A percentile compares a stretch with the other conserved stretches of the same genome.
Evolutionary conservation across 1,140 invertebrate genomes (phyloP).

Genomic region (Chrysoperla carnea): DNA sequence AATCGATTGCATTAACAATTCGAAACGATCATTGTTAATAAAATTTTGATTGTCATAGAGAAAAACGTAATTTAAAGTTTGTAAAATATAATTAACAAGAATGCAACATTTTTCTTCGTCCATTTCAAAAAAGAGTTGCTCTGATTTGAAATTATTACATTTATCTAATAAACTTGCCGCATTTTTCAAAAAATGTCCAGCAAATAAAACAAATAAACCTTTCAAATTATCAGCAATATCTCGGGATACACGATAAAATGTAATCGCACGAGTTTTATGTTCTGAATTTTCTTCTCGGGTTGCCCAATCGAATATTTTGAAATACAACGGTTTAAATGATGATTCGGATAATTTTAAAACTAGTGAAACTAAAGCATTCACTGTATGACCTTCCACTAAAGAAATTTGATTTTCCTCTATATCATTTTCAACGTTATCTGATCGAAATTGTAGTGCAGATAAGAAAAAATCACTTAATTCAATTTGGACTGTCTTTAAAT

Average conservation of each 20-base stretch:
- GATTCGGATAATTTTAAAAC: conserved; percentile 78
- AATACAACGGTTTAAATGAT: conserved; percentile 72
- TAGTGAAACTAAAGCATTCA: conserved; percentile 54
- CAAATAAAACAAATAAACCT: conserved; percentile 77
- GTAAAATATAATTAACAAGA: conserved; percentile 47
- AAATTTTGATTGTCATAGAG: conserved; percentile 67
- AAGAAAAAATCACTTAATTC: conserved; percentile 59
- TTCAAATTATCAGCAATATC: conserved; percentile 67
- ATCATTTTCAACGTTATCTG: conserved; percentile 17
- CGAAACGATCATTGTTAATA: conserved; percentile 68
- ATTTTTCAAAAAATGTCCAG: conserved; percentile 67
- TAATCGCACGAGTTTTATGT: conserved; percentile 31
- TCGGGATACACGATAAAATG: conserved; percentile 44
- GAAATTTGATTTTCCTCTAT: conserved; percentile 22
- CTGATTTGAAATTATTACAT: conserved; percentile 32
- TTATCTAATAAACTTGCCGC: conserved; percentile 47
- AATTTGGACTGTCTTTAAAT: conserved; percentile 41
- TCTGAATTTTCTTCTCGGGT: conserved; percentile 29
- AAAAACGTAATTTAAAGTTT: conserved; percentile 61
- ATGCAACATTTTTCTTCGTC: conserved; percentile 33
- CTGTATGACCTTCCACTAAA: conserved; percentile 47
- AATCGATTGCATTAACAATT: conserved; percentile 63
- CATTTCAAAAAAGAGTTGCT: conserved; percentile 25
- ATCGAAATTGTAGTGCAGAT: conserved; percentile 51
- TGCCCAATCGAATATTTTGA: conserved; percentile 74